Evolutionary conservation across 1,140 invertebrate species (phyloP).

Genomic region (Aphaenogaster ashmeadi): DNA sequence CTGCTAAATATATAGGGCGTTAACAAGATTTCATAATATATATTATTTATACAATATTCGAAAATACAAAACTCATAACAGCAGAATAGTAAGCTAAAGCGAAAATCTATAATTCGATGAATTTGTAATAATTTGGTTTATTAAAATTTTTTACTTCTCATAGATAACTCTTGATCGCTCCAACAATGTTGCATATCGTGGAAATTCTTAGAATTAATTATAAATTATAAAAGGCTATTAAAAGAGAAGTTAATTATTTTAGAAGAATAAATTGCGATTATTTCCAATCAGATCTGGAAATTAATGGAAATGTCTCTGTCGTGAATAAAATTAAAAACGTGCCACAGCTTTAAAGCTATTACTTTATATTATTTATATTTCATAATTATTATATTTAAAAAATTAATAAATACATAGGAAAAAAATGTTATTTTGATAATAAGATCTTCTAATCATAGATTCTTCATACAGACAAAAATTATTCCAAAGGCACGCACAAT

Average conservation of each 20-base stretch:
- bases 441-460: background rate
- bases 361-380: slow-evolving; percentile 1
- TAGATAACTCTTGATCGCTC: background rate
- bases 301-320: background rate
- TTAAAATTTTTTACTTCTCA: background rate
- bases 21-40: background rate
- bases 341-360: background rate
- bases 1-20: background rate
- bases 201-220: background rate
- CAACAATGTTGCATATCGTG: background rate
- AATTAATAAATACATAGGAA: background rate
- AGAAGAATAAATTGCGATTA: background rate
- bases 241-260: background rate
- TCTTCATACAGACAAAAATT: slow-evolving; percentile 2
- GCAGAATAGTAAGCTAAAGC: background rate
- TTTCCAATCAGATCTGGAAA: background rate
- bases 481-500: background rate
- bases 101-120: background rate
- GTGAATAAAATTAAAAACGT: background rate
- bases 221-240: background rate
- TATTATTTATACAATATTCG: background rate
- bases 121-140: slow-evolving; percentile 4
- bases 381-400: background rate
- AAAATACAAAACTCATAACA: background rate
- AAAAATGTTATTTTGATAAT: slow-evolving; percentile 12